Conservation (phyloP, 2,888 invertebrate species). For the Agriopis leucophaearia region DNA sequence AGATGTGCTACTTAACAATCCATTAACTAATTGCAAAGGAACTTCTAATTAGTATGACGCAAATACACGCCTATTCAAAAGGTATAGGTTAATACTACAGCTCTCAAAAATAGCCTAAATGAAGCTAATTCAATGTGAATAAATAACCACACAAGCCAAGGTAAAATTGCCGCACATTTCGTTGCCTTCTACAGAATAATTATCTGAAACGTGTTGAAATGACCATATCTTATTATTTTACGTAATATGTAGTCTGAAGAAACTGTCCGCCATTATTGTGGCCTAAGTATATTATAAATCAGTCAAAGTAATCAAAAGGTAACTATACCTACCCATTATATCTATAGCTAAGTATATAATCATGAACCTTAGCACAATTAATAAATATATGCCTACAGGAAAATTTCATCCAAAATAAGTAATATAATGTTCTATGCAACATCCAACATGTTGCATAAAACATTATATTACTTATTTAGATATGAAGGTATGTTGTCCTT, state of each 20-base stretch:
- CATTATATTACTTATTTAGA: no score
- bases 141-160: neutral
- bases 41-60: slow-evolving; percentile 1
- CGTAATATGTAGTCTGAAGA: neutral
- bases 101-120: neutral
- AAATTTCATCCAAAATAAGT: no score
- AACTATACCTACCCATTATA: neutral
- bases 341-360: neutral
- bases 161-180: neutral
- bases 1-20: slow-evolving; percentile 5
- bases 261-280: neutral
- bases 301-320: neutral
- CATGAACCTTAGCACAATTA: no score
- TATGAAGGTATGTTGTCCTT: no score
- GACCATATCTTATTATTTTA: neutral
- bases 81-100: neutral
- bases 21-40: slow-evolving; percentile 16
- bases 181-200: neutral
- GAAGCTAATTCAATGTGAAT: neutral
- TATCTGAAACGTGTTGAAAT: no score
- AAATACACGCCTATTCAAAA: neutral
- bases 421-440: no score
- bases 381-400: no score
- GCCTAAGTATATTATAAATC: neutral
- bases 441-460: no score